Conservation (phyloP, 2,113 vertebrate genomes). For the Alouatta palliata region DNA sequence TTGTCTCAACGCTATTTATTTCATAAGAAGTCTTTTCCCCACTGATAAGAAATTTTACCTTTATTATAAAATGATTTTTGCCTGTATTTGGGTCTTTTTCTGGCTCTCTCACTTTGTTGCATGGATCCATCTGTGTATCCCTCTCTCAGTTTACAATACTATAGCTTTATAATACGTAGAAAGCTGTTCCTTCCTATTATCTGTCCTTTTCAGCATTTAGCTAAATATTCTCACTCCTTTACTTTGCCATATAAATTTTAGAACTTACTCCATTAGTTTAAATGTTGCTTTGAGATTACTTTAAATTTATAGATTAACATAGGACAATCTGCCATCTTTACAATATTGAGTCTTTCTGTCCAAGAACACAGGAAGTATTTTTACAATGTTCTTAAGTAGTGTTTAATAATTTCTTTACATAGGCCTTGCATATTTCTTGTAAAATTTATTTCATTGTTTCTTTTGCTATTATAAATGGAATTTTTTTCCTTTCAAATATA, state of each 20-base stretch:
- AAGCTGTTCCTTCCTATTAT: neutral
- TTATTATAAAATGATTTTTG: neutral
- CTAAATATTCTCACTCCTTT: neutral
- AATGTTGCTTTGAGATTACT: neutral
- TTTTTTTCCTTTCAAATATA: neutral
- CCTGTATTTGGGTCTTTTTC: neutral
- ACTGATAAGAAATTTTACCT: neutral
- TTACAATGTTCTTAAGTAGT: neutral
- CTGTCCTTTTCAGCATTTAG: neutral
- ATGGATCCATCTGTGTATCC: neutral
- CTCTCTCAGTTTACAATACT: neutral
- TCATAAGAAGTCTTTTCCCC: neutral
- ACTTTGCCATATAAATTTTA: slow-evolving; percentile 15
- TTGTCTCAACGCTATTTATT: neutral
- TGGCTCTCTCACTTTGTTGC: neutral
- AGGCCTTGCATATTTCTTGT: neutral
- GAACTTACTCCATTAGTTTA: neutral
- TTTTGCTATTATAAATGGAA: slow-evolving; percentile 21
- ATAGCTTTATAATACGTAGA: neutral
- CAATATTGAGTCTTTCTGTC: neutral
- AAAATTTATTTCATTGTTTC: slow-evolving; percentile 11
- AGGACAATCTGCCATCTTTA: neutral
- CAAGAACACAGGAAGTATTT: neutral
- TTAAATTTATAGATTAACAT: slow-evolving; percentile 26
- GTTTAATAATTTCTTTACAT: slow-evolving; percentile 19